Base-by-base conservation (phyloP, 2,113 vertebrate species). In the Orthochromis indermauri region DNA sequence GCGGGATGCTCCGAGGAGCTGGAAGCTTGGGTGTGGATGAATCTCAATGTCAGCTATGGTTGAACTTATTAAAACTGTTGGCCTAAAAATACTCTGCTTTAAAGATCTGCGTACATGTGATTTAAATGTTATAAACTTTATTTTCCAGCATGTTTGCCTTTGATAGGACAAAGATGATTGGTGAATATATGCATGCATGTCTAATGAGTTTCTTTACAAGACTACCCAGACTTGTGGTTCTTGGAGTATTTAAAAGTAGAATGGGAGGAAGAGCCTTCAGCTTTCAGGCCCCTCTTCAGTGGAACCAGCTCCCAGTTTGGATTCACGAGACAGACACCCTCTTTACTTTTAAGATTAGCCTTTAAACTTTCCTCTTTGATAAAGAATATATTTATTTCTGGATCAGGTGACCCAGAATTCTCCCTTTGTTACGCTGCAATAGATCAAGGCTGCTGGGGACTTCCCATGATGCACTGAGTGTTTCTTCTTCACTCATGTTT, bases 11-110 rank as follows among this genome's bases (percentile, higher is more conserved):
- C 21, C 2, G 19, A 81, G 37, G 59, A 85, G 78, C 59, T 53
- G 42, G 94, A 93, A 88, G 81, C 76, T 40, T 6, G 19, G 87
- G 85, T 17, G 79, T 84, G 90, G 82, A 80, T 3, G 19, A 9
- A 86, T 86, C 54, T 54, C 76, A 80, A 54, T 45, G 42, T 85
- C 73, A 45, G 73, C 82, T 78, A 6, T 42, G 85, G 47, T 35
- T 82, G 42, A 86, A 82, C 53, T 84, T 31, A 80, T 19, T 31
- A 51, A 78, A 49, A 49, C 26, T 1, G 4, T 1, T 78, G 26
- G 16, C 14, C 7, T 76, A 31, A 28, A 76, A 76, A 49, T 19
- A 19, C 6, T 47, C 40, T 73, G 14, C 14, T 76, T 28, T 47
- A 76, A 47, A 47, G 59, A 76, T 19, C 14, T 76, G 40, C 2